phyloP scores from a whole-genome alignment of 2,797 vertebrate genomes.

The Enteromius treurensis region DNA sequence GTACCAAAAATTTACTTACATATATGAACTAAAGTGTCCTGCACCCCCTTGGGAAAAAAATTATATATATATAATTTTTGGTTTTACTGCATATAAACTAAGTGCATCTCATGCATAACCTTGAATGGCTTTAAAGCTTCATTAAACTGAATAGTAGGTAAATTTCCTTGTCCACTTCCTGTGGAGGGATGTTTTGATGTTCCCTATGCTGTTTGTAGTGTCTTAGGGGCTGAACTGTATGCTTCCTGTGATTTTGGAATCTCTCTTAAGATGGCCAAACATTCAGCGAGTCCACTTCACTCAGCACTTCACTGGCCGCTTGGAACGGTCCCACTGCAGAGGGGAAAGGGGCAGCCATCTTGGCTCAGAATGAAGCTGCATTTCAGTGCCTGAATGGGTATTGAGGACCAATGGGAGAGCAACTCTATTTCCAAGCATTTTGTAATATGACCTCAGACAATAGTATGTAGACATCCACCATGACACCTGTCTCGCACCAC shows the following conservation, averaged over 20 bases:
- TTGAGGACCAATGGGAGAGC: background rate
- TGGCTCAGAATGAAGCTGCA: constrained; percentile 7
- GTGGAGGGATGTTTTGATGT: background rate
- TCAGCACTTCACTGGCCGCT: background rate
- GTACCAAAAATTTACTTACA: too few species aligned
- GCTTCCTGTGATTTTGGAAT: background rate
- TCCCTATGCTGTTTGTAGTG: background rate
- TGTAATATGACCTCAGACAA: constrained; percentile 27
- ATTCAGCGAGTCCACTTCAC: background rate
- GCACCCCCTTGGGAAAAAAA: too few species aligned
- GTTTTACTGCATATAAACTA: background rate
- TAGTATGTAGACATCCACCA: constrained; percentile 18
- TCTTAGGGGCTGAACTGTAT: background rate
- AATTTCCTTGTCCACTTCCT: background rate
- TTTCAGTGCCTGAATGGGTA: constrained; percentile 8
- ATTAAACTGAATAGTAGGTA: background rate
- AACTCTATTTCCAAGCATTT: background rate
- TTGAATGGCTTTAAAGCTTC: background rate
- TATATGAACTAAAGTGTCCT: too few species aligned
- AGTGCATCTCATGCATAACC: background rate
- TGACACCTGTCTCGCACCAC: background rate
- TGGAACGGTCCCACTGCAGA: constrained; percentile 51
- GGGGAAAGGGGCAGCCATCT: constrained; percentile 21
- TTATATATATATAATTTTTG: background rate
- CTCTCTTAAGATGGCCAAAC: background rate